Percentiles rank a stretch among this genome's conserved stretches.
phyloP scores from a whole-genome alignment of 2,888 invertebrate species.

The Zeuzera pyrina region DNA sequence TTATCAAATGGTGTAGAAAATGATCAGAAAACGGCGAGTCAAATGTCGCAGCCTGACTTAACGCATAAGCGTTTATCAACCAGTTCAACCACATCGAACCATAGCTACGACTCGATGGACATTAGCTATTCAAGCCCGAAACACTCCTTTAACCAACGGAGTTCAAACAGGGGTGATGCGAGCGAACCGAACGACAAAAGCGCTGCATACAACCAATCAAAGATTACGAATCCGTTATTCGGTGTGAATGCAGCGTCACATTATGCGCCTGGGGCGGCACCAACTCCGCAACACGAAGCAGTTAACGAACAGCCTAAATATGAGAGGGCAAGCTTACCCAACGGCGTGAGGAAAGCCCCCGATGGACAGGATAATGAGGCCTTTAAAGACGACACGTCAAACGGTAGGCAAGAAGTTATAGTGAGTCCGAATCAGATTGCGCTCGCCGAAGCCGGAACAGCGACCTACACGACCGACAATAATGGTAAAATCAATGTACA shows the following conservation, averaged over 20 bases:
- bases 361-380: constrained; percentile 88
- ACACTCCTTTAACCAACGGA: constrained; percentile 42
- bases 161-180: constrained; percentile 33
- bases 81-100: constrained; percentile 59
- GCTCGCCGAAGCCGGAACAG: constrained; percentile 61
- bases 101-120: constrained; percentile 60
- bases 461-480: constrained; percentile 79
- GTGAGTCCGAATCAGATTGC: constrained; percentile 63
- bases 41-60: constrained; percentile 39
- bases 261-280: constrained; percentile 53
- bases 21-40: constrained; percentile 57
- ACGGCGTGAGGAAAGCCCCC: constrained; percentile 78
- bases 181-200: constrained; percentile 38
- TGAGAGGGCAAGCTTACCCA: constrained; percentile 46
- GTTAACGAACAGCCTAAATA: constrained; percentile 35
- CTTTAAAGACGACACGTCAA: constrained; percentile 74
- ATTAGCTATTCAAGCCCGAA: constrained; percentile 58
- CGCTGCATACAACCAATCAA: constrained; percentile 35
- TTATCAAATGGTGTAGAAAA: constrained; percentile 64
- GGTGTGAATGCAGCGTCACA: constrained; percentile 65
- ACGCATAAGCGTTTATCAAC: constrained; percentile 59
- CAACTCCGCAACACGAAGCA: constrained; percentile 22
- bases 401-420: constrained; percentile 71
- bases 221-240: constrained; percentile 58
- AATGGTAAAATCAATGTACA: constrained; percentile 92